Base-by-base conservation (phyloP, 2,113 vertebrate species). In the Dicaeum eximium region DNA sequence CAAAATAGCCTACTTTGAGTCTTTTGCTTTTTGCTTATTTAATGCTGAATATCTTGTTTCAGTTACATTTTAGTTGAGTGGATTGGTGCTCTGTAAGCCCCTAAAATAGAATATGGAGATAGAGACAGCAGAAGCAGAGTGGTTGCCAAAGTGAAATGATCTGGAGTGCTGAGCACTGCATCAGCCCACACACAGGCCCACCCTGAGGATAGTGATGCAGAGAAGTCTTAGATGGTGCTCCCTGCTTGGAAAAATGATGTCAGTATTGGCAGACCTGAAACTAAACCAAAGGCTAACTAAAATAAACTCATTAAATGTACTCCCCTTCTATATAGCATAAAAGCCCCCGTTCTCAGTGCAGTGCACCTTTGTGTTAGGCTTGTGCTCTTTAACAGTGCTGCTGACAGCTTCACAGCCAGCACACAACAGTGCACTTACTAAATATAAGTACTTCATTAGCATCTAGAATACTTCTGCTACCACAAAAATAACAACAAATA, bases 121-220 rank as follows among this genome's bases (percentile, higher is more conserved):
- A 80, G 95, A 96, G 83, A 90, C 92, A 92, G 95, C 85, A 94
- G 93, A 93, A 96, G 94, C 72, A 86, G 93, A 96, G 71, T 92
- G 88, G 93, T 92, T 95, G 95, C 95, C 94, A 95, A 92, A 96
- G 92, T 94, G 92, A 96, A 96, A 97, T 92, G 93, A 97, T 96
- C 93, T 78, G 91, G 88, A 96, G 92, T 93, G 86, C 95, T 95
- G 95, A 96, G 90, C 61, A 45, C 95, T 94, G 93, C 93, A 95
- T 88, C 94, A 94, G 64, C 95, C 95, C 95, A 94, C 96, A 95
- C 93, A 78, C 62, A 60, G 92, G 92, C 96, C 94, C 93, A 96
- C 86, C 94, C 85, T 18, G 16, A 94, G 92, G 82, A 88, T 65
- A 94, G 92, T 93, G 90, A 96, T 96, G 94, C 92, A 88, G 79